phyloP scores from a whole-genome alignment of 2,888 invertebrate species.

The Seira ritae region DNA sequence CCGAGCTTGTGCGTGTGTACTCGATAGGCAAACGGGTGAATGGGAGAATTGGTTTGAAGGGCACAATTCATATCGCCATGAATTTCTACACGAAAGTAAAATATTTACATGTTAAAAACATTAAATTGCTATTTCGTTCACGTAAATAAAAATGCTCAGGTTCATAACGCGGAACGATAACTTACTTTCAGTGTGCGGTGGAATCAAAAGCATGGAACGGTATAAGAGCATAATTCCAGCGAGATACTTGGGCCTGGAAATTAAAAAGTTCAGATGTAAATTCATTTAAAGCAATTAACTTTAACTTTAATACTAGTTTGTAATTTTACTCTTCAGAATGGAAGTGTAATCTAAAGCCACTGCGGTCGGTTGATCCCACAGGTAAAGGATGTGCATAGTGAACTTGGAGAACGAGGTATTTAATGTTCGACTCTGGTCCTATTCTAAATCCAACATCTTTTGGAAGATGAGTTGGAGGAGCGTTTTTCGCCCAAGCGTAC shows the following conservation, averaged over 20 bases:
- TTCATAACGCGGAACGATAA: too few relatives aligned
- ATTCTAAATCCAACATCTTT: conserved; percentile 79
- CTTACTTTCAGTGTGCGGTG: conserved; percentile 71
- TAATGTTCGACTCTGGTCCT: conserved; percentile 77
- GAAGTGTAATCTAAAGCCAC: conserved; percentile 70
- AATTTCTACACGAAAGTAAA: conserved; percentile 75
- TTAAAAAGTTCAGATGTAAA: conserved; percentile 8
- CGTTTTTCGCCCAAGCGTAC: conserved; percentile 81
- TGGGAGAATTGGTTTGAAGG: conserved; percentile 75
- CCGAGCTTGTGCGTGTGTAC: conserved; percentile 79
- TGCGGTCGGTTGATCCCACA: conserved; percentile 66
- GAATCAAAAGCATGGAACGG: conserved; percentile 64
- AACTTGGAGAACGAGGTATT: conserved; percentile 79
- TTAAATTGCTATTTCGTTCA: conserved; percentile 66
- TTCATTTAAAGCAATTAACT: background rate
- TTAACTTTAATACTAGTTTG: background rate
- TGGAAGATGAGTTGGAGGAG: conserved; percentile 78
- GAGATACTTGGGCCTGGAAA: conserved; percentile 69
- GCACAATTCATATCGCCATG: conserved; percentile 78
- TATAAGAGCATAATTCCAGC: conserved; percentile 73
- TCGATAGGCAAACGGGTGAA: conserved; percentile 79
- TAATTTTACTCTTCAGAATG: conserved; percentile 69
- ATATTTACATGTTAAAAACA: conserved; percentile 43
- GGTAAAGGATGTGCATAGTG: conserved; percentile 77
- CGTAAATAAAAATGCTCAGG: too few relatives aligned